Base-by-base conservation (phyloP, 2,888 invertebrate species). In the Rugalucina vietnamica region DNA sequence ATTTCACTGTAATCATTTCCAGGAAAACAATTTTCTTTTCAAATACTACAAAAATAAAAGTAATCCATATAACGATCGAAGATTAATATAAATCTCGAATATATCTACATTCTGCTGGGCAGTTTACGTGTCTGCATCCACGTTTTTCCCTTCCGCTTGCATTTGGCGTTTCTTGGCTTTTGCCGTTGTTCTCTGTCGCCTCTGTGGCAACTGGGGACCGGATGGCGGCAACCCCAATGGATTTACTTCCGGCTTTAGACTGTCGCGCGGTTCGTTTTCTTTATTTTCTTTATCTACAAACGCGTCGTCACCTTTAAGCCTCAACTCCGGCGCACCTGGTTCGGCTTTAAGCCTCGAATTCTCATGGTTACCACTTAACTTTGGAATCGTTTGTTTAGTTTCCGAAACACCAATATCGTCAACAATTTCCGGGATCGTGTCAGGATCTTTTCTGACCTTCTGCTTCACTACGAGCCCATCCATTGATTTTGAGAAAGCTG, bases 401-500 rank as follows among this genome's bases (percentile, higher is more conserved):
- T 76, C 79, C 24, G 36, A 54, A 10, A 54, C 60, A 36, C 8
- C 3, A 36, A 39, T 37, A 50, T 76, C 79, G 29, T 84, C 82
- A 5, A 69, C 79, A 24, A 73, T 78, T 79, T 88, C 88, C 29
- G 77, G 75, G 21, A 88, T 88, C 8, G 82, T 69, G 37, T 69
- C 76, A 12, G 78, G 39, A 24, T 81, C 54, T 54, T 77, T 83
- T n/a, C 57, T 57, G 14, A 18, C 5, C 78, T 76, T 86, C 69
- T 36, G 72, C 76, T 73, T 92, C 1, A 92, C 92, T 27, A 94
- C 86, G 37, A 94, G 83, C n/a, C 94, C 94, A 81, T 94, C 94
- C 93, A 94, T 93, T 54, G 94, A 94, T 43, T 93, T 89, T 0
- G 94, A 94, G 81, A 94, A 94, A n/a, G 93, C 93, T 77, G 93